Base-by-base conservation (phyloP, 2,888 invertebrate genomes). In the Sinodicranocentrus sp. region DNA sequence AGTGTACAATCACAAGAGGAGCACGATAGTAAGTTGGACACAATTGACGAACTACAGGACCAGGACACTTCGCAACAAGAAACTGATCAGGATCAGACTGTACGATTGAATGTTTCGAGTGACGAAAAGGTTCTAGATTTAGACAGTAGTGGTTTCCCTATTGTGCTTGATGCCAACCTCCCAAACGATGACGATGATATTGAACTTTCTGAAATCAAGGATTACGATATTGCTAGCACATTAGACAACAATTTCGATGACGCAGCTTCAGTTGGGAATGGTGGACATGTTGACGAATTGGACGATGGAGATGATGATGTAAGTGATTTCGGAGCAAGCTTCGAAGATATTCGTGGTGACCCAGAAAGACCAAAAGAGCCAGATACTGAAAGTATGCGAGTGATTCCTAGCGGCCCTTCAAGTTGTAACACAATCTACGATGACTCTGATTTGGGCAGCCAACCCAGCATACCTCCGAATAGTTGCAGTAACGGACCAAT, bases 361-460 rank as follows among this genome's bases (percentile, higher is more conserved):
- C 87, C 87, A 6, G 87, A 89, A 68, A 79, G 86, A 26, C 87
- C 87, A 13, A 89, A 89, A 67, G 88, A 89, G 52, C 87, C 87
- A 1, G 88, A 89, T 70, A 86, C 87, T 1, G 88, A 89, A 26
- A 89, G 88, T 84, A 63, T 89, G 19, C 59, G 88, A 65, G 88
- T 89, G 10, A 89, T 89, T 23, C 88, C 88, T 8, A 87, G 87
- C 83, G 88, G 88, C 5, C 88, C 88, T 10, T 87, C 87, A 0
- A 89, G 88, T 75, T 89, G 88, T 68, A 89, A 89, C 68, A 89
- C 88, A 5, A 82, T 88, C 23, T 87, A 88, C 57, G 88, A 89
- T 25, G 88, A 88, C 33, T 87, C 86, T 57, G 85, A 87, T 33
- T 77, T 87, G 39, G 87, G 84, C 23, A 87, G 88, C 39, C 88